These are phyloP conservation scores for Perdita meconis DNA, from an alignment of 2,888 invertebrate genomes.

Conservation along the genomic window DNA sequence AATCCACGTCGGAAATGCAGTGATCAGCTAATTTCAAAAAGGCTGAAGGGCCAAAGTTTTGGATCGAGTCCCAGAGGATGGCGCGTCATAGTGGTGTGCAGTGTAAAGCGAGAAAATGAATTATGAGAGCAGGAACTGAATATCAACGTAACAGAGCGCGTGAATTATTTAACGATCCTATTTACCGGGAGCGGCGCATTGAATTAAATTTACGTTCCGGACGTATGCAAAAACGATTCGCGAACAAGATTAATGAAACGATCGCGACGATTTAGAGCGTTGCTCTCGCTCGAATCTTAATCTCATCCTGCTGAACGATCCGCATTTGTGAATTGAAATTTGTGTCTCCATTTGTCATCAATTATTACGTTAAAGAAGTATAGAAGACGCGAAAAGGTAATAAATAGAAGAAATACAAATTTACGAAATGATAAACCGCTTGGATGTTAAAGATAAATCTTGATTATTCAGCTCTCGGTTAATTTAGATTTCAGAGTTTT, in stretches of 20 bases:
- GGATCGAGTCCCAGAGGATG: slow-evolving; percentile 13
- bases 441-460: too few species aligned
- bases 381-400: too few species aligned
- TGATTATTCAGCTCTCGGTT: too few species aligned
- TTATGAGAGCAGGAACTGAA: slow-evolving; percentile 36
- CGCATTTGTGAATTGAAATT: too few species aligned
- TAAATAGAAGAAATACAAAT: too few species aligned
- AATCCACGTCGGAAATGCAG: background rate
- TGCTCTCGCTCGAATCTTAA: slow-evolving; percentile 14
- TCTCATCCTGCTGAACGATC: background rate
- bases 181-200: slow-evolving; percentile 28
- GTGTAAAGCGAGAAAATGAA: slow-evolving; percentile 42
- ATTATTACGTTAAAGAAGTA: too few species aligned
- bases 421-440: too few species aligned
- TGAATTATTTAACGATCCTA: slow-evolving; percentile 51
- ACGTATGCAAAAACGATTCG: slow-evolving; percentile 29
- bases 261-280: slow-evolving; percentile 1
- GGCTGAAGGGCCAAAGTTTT: slow-evolving; percentile 21
- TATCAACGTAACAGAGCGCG: slow-evolving; percentile 44
- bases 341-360: too few species aligned
- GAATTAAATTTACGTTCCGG: slow-evolving; percentile 36
- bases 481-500: too few species aligned
- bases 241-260: slow-evolving; percentile 46
- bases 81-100: background rate
- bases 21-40: slow-evolving; percentile 29